Conservation (phyloP, 2,797 vertebrate genomes). For the Zenarchopterus dispar region DNA sequence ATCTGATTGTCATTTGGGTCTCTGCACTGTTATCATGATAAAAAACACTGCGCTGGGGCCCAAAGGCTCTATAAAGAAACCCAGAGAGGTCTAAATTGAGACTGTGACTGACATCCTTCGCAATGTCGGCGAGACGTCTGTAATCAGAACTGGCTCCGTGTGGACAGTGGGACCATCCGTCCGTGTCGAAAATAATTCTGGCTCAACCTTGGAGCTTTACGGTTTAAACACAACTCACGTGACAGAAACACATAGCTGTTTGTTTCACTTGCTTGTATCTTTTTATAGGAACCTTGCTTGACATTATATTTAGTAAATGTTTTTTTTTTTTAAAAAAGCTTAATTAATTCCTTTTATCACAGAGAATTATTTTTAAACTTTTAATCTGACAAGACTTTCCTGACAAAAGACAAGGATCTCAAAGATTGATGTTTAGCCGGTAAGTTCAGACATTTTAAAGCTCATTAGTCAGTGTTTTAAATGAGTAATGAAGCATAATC, state of each 20-base stretch:
- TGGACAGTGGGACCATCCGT: conserved; percentile 65
- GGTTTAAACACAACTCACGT: conserved; percentile 38
- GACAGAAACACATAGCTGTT: conserved; percentile 46
- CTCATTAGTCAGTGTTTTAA: not conserved
- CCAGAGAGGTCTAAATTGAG: conserved; percentile 76
- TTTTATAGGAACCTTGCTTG: conserved; percentile 26
- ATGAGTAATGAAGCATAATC: not conserved
- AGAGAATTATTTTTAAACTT: no score
- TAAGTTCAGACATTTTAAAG: not conserved
- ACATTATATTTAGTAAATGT: conserved; percentile 12
- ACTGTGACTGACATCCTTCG: conserved; percentile 72
- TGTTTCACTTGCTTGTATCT: conserved; percentile 24
- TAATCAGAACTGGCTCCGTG: conserved; percentile 75
- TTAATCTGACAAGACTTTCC: not conserved
- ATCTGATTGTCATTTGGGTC: conserved; percentile 81
- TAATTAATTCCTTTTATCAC: not conserved
- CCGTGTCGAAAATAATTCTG: conserved; percentile 45
- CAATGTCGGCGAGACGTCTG: conserved; percentile 61
- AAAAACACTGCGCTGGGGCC: conserved; percentile 57
- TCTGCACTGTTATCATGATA: conserved; percentile 76
- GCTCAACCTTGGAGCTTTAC: conserved; percentile 48
- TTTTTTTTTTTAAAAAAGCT: conserved; percentile 2
- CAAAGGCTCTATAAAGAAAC: conserved; percentile 66
- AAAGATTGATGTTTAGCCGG: no score
- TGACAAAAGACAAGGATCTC: not conserved